These are phyloP conservation scores for Seriola dumerili DNA, from an alignment of 2,113 vertebrate genomes.

Conservation along the genomic window DNA sequence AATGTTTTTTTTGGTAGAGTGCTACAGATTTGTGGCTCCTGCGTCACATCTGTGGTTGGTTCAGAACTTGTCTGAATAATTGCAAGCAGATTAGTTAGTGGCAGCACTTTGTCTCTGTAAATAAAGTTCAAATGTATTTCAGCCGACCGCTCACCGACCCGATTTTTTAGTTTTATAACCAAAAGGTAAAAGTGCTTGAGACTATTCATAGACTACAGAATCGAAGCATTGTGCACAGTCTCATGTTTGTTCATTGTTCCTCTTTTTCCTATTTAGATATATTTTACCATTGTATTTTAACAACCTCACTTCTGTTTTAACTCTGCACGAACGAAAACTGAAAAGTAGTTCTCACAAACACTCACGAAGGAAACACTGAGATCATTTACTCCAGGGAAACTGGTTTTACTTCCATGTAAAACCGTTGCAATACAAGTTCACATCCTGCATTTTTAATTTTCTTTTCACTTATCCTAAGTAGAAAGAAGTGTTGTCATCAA, in stretches of 20 bases:
- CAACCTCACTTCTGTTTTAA: background rate
- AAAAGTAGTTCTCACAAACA: background rate
- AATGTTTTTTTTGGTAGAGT: too few relatives aligned
- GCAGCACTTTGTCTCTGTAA: background rate
- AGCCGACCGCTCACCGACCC: background rate
- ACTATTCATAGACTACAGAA: background rate
- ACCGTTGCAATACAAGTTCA: too few relatives aligned
- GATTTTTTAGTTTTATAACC: background rate
- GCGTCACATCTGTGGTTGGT: background rate
- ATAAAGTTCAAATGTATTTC: conserved; percentile 21
- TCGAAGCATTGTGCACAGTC: background rate
- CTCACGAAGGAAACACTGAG: background rate
- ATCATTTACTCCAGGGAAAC: too few relatives aligned
- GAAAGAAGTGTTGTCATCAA: too few relatives aligned
- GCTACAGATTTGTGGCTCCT: too few relatives aligned
- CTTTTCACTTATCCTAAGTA: too few relatives aligned
- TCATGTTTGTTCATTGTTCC: background rate
- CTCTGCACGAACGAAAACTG: background rate
- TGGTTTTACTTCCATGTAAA: too few relatives aligned
- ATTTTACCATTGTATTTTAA: background rate
- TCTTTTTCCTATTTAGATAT: background rate
- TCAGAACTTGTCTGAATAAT: conserved; percentile 3
- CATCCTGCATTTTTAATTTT: too few relatives aligned
- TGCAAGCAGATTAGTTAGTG: background rate
- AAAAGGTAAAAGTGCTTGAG: background rate